These are phyloP conservation scores for Epinephelus awoara DNA, from an alignment of 2,797 vertebrate species.

Conservation along the genomic window DNA sequence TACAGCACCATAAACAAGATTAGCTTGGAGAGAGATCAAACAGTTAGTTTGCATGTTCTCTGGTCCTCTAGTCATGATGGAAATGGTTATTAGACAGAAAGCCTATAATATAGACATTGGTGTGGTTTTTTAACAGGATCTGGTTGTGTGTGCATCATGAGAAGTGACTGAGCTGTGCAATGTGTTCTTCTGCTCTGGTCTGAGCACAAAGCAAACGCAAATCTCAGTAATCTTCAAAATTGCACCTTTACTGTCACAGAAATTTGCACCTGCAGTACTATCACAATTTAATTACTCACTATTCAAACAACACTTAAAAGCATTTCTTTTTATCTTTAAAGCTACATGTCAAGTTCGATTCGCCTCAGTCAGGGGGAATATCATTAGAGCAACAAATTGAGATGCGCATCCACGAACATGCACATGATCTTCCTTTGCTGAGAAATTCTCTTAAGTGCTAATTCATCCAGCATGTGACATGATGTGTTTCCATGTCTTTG, in stretches of 20 bases:
- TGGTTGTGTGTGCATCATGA: not conserved
- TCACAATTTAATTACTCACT: too few species aligned
- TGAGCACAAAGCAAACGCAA: constrained; percentile 7
- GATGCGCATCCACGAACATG: constrained; percentile 14
- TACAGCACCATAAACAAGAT: constrained; percentile 8
- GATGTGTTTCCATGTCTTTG: constrained; percentile 22
- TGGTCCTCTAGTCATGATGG: not conserved
- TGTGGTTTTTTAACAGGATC: not conserved
- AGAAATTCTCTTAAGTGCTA: constrained; percentile 27
- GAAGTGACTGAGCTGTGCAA: not conserved
- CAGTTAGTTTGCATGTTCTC: not conserved
- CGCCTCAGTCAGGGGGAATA: not conserved
- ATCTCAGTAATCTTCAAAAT: not conserved
- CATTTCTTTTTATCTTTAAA: not conserved
- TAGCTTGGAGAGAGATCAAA: constrained; percentile 28
- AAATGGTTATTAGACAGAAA: constrained; percentile 10
- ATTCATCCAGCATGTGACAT: constrained; percentile 22
- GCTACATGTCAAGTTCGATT: not conserved
- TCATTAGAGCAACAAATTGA: constrained; percentile 27
- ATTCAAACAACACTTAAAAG: too few species aligned
- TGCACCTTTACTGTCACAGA: not conserved
- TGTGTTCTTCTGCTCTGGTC: not conserved
- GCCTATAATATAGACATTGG: not conserved
- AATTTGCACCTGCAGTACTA: not conserved
- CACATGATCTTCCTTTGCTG: constrained; percentile 27